These are phyloP conservation scores for Chlorops oryzae DNA, from an alignment of 1,140 invertebrate genomes.

Conservation along the genomic window DNA sequence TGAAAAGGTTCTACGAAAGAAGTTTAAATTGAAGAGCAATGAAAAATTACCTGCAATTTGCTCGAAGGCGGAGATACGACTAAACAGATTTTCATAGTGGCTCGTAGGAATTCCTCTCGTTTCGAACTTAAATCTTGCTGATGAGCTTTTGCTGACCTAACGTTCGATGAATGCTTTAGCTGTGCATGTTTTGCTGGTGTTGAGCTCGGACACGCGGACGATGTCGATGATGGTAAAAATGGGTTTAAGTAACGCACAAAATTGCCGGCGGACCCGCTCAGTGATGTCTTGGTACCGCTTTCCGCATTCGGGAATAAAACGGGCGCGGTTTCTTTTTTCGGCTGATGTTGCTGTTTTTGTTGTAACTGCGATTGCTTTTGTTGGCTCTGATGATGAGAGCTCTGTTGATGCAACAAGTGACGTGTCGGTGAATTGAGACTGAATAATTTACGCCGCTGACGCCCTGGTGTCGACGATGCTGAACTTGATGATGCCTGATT, in stretches of 20 bases:
- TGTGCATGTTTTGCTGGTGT: constrained; percentile 16
- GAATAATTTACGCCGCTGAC: constrained; percentile 39
- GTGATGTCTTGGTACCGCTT: no score
- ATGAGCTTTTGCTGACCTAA: constrained; percentile 23
- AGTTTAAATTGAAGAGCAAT: no score
- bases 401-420: constrained; percentile 22
- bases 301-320: neutral
- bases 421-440: constrained; percentile 38
- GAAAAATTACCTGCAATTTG: constrained; percentile 45
- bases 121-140: constrained; percentile 40
- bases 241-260: constrained; percentile 15
- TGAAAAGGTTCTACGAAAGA: no score
- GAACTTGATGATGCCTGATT: constrained; percentile 27
- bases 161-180: constrained; percentile 28
- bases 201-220: neutral
- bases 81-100: constrained; percentile 47
- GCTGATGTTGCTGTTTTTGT: constrained; percentile 10
- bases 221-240: neutral
- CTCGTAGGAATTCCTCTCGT: constrained; percentile 50
- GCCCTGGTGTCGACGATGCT: constrained; percentile 36
- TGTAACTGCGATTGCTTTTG: constrained; percentile 13
- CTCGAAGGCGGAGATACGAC: constrained; percentile 45
- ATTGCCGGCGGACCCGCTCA: no score
- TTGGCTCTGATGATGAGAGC: constrained; percentile 13
- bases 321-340: neutral